These are phyloP conservation scores for Trachops cirrhosus DNA, from an alignment of 2,797 vertebrate species.

Conservation along the genomic window DNA sequence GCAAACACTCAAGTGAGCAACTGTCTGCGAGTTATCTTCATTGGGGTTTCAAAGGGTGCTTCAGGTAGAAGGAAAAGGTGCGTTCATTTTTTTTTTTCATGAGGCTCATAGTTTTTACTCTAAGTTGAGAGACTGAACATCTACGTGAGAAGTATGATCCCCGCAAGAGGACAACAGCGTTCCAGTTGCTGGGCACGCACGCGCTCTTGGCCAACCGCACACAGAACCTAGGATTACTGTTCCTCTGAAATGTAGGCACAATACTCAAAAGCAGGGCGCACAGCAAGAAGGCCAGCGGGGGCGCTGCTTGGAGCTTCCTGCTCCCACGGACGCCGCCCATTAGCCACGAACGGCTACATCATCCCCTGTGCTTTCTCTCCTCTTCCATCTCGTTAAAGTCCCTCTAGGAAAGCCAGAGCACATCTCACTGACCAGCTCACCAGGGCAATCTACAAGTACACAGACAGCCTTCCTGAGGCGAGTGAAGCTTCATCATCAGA, in stretches of 20 bases:
- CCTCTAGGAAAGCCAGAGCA: neutral
- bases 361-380: neutral
- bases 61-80: neutral
- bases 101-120: neutral
- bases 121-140: conserved; percentile 36
- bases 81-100: neutral
- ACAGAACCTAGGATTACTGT: neutral
- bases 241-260: neutral
- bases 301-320: neutral
- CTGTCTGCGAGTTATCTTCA: conserved; percentile 25
- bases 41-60: conserved; percentile 10
- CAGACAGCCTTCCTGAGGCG: neutral
- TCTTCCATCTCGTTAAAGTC: neutral
- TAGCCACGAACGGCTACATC: neutral
- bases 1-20: neutral
- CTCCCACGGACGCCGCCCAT: neutral
- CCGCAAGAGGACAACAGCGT: neutral
- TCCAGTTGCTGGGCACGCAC: neutral
- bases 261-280: neutral
- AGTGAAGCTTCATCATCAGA: neutral
- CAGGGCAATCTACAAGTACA: neutral
- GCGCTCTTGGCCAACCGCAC: neutral
- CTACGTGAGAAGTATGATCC: neutral
- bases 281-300: neutral
- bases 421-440: neutral